phyloP scores from a whole-genome alignment of 2,888 invertebrate genomes.

The Drosophila kokeensis region DNA sequence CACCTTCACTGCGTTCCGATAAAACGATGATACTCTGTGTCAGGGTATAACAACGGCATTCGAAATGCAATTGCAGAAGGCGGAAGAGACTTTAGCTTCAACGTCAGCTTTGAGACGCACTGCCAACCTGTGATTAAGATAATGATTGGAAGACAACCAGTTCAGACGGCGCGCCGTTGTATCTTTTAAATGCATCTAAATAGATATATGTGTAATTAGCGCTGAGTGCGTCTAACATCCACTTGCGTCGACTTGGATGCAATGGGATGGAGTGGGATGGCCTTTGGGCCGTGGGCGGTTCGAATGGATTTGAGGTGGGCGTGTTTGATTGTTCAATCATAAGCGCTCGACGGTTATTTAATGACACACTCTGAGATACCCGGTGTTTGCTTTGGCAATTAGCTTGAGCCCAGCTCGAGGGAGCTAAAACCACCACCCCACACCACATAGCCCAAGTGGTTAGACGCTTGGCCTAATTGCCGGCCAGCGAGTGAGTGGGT shows the following conservation, averaged over 20 bases:
- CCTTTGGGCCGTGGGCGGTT: constrained; percentile 72
- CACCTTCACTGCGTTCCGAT: no score
- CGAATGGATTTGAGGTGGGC: constrained; percentile 41
- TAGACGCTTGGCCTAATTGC: constrained; percentile 37
- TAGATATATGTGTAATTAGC: constrained; percentile 58
- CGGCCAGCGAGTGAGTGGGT: constrained; percentile 34
- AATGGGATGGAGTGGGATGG: constrained; percentile 3
- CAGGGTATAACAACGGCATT: constrained; percentile 32
- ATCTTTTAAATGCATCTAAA: constrained; percentile 26
- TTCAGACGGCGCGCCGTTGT: constrained; percentile 14
- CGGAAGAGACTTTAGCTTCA: constrained; percentile 46
- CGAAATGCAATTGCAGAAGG: constrained; percentile 51
- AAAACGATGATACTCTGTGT: not conserved
- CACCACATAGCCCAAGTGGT: constrained; percentile 1
- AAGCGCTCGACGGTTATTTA: constrained; percentile 56
- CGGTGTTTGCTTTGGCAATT: constrained; percentile 66
- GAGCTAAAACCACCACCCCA: not conserved
- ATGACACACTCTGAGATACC: constrained; percentile 63
- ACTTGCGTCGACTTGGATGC: constrained; percentile 11
- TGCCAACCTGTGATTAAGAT: constrained; percentile 69
- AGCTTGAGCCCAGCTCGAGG: constrained; percentile 19
- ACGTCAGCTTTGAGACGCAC: constrained; percentile 56
- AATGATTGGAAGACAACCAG: constrained; percentile 59
- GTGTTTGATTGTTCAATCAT: constrained; percentile 79
- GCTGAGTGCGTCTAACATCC: constrained; percentile 72